Percentiles rank a stretch among this genome's conserved stretches.
Evolutionary conservation across 2,888 invertebrate genomes (phyloP).

Genomic region (Odontocolon sp.): DNA sequence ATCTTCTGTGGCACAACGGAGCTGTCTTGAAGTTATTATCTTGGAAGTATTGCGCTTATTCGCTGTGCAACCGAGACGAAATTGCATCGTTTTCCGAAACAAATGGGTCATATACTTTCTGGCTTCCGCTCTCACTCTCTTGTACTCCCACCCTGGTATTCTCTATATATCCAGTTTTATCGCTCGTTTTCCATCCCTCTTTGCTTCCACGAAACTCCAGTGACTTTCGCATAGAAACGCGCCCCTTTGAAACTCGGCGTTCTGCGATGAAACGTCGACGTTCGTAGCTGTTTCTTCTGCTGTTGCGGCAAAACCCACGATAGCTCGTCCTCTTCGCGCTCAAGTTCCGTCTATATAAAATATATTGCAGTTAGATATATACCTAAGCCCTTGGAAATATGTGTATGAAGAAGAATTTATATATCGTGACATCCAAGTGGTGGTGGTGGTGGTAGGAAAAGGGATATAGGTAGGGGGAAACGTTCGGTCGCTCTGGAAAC

Average conservation of each 20-base stretch:
- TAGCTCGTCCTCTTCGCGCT: not conserved
- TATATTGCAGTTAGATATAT: too few species aligned
- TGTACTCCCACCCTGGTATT: not conserved
- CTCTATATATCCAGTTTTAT: not conserved
- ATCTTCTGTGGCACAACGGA: not conserved
- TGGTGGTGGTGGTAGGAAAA: too few species aligned
- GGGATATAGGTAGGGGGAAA: too few species aligned
- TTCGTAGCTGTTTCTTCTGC: not conserved
- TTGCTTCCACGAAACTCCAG: not conserved
- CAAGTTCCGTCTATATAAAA: too few species aligned
- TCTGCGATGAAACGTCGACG: not conserved
- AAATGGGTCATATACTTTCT: conserved; percentile 62
- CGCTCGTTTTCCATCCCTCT: not conserved
- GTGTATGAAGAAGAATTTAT: not conserved
- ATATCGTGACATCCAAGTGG: too few species aligned
- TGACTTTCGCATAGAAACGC: not conserved
- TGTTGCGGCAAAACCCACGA: not conserved
- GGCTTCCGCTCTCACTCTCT: not conserved
- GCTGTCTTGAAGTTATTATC: conserved; percentile 33
- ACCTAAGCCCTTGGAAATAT: too few species aligned
- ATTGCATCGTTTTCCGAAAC: conserved; percentile 71
- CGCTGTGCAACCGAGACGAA: conserved; percentile 63
- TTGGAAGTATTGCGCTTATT: conserved; percentile 66
- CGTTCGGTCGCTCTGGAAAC: too few species aligned
- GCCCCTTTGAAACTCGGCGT: not conserved